Percentiles rank a stretch among this genome's conserved stretches.
phyloP scores from a whole-genome alignment of 2,113 vertebrate species.

The Oreotrochilus melanogaster region DNA sequence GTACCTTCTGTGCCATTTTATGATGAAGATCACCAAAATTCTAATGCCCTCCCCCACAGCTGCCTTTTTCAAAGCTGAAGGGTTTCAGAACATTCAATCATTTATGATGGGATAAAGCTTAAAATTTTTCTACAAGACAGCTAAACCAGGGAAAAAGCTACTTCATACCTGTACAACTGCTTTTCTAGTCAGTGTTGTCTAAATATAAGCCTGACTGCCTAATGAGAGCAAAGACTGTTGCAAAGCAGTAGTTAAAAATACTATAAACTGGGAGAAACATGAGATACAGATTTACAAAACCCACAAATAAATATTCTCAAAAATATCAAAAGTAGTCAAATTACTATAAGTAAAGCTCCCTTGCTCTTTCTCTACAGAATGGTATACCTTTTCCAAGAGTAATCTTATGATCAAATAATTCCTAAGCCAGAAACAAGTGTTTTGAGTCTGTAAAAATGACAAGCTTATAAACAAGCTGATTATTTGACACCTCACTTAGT shows the following conservation, averaged over 20 bases:
- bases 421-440: not conserved
- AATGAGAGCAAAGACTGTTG: not conserved
- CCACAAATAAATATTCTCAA: not conserved
- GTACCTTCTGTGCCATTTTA: not conserved
- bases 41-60: not conserved
- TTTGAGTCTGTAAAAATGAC: not conserved
- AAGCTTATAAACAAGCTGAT: not conserved
- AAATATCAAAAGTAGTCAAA: not conserved
- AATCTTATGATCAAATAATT: not conserved
- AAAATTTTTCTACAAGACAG: not conserved
- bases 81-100: not conserved
- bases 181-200: not conserved
- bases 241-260: not conserved
- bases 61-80: not conserved
- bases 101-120: not conserved
- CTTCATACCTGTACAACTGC: not conserved
- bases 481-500: not conserved
- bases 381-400: not conserved
- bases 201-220: not conserved
- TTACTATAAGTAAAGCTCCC: not conserved
- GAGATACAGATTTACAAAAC: not conserved
- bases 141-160: not conserved
- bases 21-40: not conserved
- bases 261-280: not conserved
- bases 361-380: not conserved